Base-by-base conservation (phyloP, 2,113 vertebrate genomes). In the Calcarius ornatus region DNA sequence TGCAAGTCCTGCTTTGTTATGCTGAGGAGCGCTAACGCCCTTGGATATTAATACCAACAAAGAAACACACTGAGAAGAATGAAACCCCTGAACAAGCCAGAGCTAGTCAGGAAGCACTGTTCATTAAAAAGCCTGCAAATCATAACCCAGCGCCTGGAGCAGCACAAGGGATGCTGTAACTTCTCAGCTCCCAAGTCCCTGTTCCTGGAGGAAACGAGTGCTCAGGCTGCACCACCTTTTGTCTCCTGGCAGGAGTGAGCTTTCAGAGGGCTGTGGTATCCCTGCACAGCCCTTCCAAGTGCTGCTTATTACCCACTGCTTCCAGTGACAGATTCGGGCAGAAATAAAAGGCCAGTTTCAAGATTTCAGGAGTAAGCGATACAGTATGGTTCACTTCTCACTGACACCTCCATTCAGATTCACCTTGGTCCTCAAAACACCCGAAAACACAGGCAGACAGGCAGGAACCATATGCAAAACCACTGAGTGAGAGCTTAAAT, bases 101-200 rank as follows among this genome's bases (percentile, higher is more conserved):
- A 87, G 57, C 70, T 57, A 81, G 79, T 72, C 83, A 92, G 91
- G 70, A 90, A 63, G 56, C 59, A 86, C 50, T 70, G 42, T 70
- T 93, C 88, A 70, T 95, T 91, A 93, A 42, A 50, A 92, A 82
- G 48, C n/a, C 81, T 31, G 21, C 76, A 94, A 89, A 71, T 76
- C 28, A 24, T 50, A 72, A 63, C 75, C 69, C 84, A 31, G 48
- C 0, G 30, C 81, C 94, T 89, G 70, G 48, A 88, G 86, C 87
- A 65, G 83, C 92, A 87, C 72, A 48, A 90, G 78, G 92, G 90
- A 53, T 76, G 75, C 85, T 72, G 9, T 77, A 92, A 92, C 92
- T 96, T 95, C 86, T 61, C 54, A 95, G 84, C 85, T 54, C 61
- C 80, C 1, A 15, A 64, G n/a, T 56, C 53, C 59, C 72, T 23